Evolutionary conservation across 2,797 vertebrate genomes (phyloP).

Genomic region (Euphonia xanthogaster): DNA sequence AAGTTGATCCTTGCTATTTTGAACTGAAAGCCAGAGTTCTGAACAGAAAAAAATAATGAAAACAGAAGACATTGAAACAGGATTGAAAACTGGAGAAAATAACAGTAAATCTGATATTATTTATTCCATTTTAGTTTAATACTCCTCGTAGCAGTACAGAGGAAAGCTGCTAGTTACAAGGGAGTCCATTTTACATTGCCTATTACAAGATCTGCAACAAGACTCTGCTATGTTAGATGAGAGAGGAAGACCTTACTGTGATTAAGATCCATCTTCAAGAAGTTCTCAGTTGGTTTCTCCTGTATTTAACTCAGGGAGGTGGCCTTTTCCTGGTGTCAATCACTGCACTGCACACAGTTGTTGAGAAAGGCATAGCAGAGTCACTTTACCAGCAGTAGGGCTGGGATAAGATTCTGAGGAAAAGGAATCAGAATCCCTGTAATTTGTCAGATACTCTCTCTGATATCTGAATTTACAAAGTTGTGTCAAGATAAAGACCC

Average conservation of each 20-base stretch:
- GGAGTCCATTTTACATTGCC: background rate
- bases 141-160: background rate
- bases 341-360: fast-evolving
- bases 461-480: background rate
- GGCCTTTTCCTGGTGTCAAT: background rate
- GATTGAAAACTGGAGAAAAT: background rate
- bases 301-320: background rate
- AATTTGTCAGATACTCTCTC: background rate
- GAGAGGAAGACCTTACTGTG: background rate
- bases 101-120: background rate
- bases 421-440: background rate
- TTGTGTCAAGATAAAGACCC: background rate
- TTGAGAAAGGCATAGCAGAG: background rate
- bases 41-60: background rate
- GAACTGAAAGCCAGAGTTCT: background rate
- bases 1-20: background rate
- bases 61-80: background rate
- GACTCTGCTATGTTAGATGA: background rate
- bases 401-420: background rate
- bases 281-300: background rate
- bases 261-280: background rate
- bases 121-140: background rate
- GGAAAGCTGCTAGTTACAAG: background rate
- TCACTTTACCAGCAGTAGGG: background rate
- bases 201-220: background rate